Evolutionary conservation across 2,113 vertebrate genomes (phyloP).

Genomic region (Pungitius pungitius): DNA sequence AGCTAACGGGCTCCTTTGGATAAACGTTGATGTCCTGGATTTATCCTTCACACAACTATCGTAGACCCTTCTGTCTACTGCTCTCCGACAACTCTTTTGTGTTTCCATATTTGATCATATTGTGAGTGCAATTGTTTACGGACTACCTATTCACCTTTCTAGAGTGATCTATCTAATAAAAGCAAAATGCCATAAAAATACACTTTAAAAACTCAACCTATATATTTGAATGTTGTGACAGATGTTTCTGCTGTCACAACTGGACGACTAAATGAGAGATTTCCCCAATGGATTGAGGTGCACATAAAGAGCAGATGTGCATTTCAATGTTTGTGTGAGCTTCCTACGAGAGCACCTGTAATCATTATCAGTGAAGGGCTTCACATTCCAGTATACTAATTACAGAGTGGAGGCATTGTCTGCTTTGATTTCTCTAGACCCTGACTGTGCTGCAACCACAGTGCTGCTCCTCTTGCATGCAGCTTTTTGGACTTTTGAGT

Average conservation of each 20-base stretch:
- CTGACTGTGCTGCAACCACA: slow-evolving; percentile 59
- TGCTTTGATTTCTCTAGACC: slow-evolving; percentile 64
- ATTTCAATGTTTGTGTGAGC: slow-evolving; percentile 27
- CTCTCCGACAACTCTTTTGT: no score
- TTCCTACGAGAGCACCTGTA: slow-evolving; percentile 53
- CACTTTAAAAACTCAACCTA: slow-evolving; percentile 35
- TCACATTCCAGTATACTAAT: slow-evolving; percentile 67
- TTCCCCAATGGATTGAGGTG: slow-evolving; percentile 21
- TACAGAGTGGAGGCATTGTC: slow-evolving; percentile 61
- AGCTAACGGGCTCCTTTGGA: no score
- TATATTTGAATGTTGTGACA: slow-evolving; percentile 61
- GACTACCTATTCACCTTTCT: slow-evolving; percentile 12
- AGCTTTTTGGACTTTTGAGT: slow-evolving; percentile 2
- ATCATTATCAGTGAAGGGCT: slow-evolving; percentile 67
- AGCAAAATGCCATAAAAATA: slow-evolving; percentile 33
- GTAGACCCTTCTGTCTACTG: no score
- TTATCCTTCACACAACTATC: no score
- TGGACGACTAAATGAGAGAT: slow-evolving; percentile 12
- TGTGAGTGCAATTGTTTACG: slow-evolving; percentile 1
- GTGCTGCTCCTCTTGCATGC: neutral
- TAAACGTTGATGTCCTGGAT: no score
- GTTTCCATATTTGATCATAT: no score
- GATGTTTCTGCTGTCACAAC: slow-evolving; percentile 53
- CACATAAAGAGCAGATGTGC: slow-evolving; percentile 57
- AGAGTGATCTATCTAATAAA: slow-evolving; percentile 36